phyloP scores from a whole-genome alignment of 2,113 vertebrate genomes.

The Columba janthina region DNA sequence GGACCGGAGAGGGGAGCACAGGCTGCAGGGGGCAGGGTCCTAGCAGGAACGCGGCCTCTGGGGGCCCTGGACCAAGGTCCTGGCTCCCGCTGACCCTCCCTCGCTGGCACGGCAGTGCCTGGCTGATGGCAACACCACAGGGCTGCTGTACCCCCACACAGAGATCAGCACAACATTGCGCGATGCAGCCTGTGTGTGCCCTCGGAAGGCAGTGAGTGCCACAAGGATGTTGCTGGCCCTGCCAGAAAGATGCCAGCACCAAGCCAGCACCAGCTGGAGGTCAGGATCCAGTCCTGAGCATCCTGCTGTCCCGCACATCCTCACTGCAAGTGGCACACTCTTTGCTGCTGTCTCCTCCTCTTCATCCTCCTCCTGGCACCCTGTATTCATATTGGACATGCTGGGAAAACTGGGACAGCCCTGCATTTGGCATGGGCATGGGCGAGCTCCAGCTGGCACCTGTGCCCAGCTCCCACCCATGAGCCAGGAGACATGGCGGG shows the following conservation, averaged over 20 bases:
- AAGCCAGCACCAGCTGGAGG: background rate
- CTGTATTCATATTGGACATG: background rate
- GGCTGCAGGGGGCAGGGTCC: background rate
- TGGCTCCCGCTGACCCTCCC: background rate
- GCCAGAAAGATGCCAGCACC: background rate
- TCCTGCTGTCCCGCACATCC: accelerated
- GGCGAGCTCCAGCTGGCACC: background rate
- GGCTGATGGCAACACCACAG: accelerated
- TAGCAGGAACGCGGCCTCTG: background rate
- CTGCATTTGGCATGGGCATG: background rate
- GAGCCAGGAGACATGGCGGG: background rate
- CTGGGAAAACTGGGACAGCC: background rate
- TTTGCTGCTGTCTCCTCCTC: background rate
- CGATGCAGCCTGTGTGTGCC: background rate
- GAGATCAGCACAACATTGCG: accelerated
- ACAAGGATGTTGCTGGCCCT: background rate
- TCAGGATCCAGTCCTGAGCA: background rate
- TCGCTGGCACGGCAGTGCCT: accelerated
- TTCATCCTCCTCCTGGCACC: background rate
- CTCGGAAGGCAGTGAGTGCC: accelerated
- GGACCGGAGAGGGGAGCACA: background rate
- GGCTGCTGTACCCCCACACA: background rate
- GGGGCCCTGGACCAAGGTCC: background rate
- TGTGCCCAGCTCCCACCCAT: background rate
- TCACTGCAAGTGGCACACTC: background rate